phyloP scores from a whole-genome alignment of 1,140 invertebrate species.

The Drosophila lowei region DNA sequence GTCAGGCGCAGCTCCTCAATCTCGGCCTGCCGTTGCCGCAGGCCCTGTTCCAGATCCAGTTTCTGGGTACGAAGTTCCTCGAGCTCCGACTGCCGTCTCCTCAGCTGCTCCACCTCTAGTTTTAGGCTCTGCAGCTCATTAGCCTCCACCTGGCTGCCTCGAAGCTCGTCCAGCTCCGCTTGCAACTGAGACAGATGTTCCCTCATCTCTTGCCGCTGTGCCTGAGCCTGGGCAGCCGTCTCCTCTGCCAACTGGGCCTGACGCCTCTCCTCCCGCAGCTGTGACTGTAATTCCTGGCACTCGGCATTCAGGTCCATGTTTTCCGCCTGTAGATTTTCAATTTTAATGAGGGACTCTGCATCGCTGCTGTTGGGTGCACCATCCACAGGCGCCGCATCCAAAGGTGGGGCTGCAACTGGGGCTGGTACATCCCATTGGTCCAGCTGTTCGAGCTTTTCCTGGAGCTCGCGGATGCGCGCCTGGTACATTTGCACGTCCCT shows the following conservation, averaged over 20 bases:
- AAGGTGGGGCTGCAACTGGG: conserved; percentile 6
- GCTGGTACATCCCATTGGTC: conserved; percentile 84
- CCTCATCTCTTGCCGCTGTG: conserved; percentile 66
- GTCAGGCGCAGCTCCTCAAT: conserved; percentile 26
- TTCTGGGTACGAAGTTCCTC: not conserved
- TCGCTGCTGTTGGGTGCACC: not conserved
- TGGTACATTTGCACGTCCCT: conserved; percentile 88
- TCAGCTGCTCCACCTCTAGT: conserved; percentile 1
- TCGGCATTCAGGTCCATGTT: conserved; percentile 86
- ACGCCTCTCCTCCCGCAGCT: conserved; percentile 85
- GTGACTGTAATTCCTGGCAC: conserved; percentile 88
- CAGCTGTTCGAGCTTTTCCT: conserved; percentile 86
- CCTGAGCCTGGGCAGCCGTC: conserved; percentile 28
- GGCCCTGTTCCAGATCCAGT: not conserved
- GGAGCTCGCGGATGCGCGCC: conserved; percentile 87
- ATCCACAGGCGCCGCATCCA: not conserved
- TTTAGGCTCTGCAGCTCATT: conserved; percentile 17
- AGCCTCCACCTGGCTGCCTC: conserved; percentile 79
- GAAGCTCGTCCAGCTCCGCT: conserved; percentile 83
- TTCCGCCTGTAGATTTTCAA: conserved; percentile 60
- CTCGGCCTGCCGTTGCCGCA: conserved; percentile 6
- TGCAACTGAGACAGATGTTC: conserved; percentile 42
- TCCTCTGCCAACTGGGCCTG: conserved; percentile 44
- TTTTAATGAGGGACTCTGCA: conserved; percentile 10
- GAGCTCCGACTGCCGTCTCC: not conserved